Evolutionary conservation across 2,113 vertebrate genomes (phyloP).

Genomic region (Cochlearius cochlearius): DNA sequence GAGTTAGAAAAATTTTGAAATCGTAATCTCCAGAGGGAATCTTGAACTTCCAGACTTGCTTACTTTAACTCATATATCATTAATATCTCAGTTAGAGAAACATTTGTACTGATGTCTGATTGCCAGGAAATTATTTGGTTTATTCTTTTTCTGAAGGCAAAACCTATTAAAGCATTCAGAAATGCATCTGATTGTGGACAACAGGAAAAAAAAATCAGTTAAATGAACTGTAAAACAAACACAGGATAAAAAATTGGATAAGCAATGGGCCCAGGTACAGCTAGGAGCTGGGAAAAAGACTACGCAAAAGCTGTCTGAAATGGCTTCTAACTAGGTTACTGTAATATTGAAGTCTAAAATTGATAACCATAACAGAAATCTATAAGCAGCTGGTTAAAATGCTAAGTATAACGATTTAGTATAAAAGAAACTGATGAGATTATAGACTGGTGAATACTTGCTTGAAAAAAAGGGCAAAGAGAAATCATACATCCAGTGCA

Average conservation of each 20-base stretch:
- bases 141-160: background rate
- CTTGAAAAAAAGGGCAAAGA: background rate
- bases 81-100: conserved; percentile 30
- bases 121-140: conserved; percentile 5
- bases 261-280: background rate
- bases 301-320: background rate
- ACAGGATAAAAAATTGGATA: background rate
- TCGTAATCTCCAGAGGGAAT: background rate
- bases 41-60: conserved; percentile 8
- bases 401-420: background rate
- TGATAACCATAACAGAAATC: background rate
- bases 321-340: background rate
- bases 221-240: background rate
- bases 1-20: conserved; percentile 40
- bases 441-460: background rate
- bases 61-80: background rate
- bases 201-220: background rate
- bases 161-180: background rate
- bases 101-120: background rate
- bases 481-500: background rate
- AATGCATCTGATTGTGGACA: conserved; percentile 2
- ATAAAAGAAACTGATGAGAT: background rate
- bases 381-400: background rate
- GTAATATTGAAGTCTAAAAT: background rate
- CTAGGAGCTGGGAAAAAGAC: background rate